Evolutionary conservation across 2,797 vertebrate genomes (phyloP).

Genomic region (Pseudochaenichthys georgianus): DNA sequence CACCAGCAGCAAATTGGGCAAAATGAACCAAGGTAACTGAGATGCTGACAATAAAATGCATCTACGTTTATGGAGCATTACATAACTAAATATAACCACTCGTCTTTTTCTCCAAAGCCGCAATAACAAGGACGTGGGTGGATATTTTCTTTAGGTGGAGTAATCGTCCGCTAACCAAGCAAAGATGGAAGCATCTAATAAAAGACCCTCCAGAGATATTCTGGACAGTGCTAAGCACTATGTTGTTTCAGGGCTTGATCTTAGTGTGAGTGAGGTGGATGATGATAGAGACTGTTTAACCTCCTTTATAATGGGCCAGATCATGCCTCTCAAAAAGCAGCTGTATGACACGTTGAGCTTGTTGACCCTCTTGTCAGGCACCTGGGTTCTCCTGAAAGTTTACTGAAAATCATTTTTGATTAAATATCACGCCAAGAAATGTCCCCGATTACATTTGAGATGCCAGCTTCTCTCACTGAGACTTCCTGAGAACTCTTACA

Average conservation of each 20-base stretch:
- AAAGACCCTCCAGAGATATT: conserved; percentile 18
- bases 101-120: conserved; percentile 25
- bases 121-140: neutral
- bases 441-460: conserved; percentile 24
- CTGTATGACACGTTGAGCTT: conserved; percentile 2
- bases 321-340: conserved; percentile 4
- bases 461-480: conserved; percentile 18
- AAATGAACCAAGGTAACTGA: conserved; percentile 49
- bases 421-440: conserved; percentile 6
- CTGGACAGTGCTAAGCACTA: conserved; percentile 4
- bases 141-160: conserved; percentile 6
- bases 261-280: conserved; percentile 23
- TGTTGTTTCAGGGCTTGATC: conserved; percentile 26
- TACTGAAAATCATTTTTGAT: conserved; percentile 19
- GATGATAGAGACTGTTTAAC: conserved; percentile 19
- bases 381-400: conserved; percentile 2
- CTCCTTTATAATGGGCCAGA: conserved; percentile 13
- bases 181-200: conserved; percentile 4
- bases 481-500: neutral
- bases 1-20: conserved; percentile 49
- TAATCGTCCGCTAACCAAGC: conserved; percentile 3
- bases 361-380: conserved; percentile 29
- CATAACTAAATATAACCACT: conserved; percentile 31
- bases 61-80: conserved; percentile 37
- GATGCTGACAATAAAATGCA: conserved; percentile 40